These are phyloP conservation scores for Aselliscus stoliczkanus DNA, from an alignment of 2,797 vertebrate genomes.

Conservation along the genomic window DNA sequence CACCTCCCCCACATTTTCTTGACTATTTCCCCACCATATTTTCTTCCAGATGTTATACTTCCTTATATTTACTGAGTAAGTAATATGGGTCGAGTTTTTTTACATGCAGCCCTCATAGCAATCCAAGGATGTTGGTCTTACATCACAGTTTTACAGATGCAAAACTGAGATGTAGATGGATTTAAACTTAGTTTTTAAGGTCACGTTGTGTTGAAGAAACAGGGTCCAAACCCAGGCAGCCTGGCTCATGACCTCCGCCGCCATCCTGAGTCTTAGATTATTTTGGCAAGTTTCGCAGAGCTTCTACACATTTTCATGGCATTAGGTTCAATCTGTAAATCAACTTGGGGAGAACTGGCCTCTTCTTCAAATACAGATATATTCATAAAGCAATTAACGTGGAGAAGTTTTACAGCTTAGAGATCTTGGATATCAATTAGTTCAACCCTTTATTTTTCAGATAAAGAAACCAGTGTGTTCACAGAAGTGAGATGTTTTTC, in stretches of 20 bases:
- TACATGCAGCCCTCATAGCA: background rate
- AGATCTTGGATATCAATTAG: background rate
- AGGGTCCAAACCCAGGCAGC: background rate
- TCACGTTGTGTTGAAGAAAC: background rate
- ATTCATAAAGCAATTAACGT: background rate
- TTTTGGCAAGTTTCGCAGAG: background rate
- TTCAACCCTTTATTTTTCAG: background rate
- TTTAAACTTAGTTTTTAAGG: background rate
- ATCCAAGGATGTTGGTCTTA: background rate
- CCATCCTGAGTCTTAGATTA: background rate
- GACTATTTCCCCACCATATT: background rate
- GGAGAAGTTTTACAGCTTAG: background rate
- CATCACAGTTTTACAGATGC: background rate
- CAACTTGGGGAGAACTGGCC: background rate
- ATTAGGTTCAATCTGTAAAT: background rate
- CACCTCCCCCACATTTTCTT: background rate
- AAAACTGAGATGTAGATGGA: background rate
- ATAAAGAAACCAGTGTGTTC: background rate
- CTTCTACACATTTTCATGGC: background rate
- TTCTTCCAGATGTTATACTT: background rate
- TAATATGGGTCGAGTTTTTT: background rate
- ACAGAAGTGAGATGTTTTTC: background rate
- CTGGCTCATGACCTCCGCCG: background rate
- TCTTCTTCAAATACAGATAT: background rate
- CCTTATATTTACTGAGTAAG: background rate